These are phyloP conservation scores for Heterodera carotae DNA, from an alignment of 1,140 invertebrate genomes.

Conservation along the genomic window DNA sequence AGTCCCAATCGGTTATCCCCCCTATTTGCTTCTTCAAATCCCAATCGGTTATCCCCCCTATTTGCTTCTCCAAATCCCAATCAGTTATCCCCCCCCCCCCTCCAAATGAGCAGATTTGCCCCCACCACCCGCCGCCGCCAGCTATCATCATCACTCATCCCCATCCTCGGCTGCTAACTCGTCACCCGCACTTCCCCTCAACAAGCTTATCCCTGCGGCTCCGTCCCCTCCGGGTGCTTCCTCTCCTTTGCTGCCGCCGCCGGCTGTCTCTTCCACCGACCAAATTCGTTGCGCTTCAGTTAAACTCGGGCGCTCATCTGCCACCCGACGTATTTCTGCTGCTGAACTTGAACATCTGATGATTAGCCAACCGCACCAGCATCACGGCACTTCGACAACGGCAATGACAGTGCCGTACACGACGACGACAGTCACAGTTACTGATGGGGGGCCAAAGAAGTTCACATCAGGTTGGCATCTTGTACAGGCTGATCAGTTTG, in stretches of 20 bases:
- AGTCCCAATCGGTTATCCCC: too few species aligned
- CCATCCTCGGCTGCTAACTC: neutral
- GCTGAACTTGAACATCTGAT: conserved; percentile 86
- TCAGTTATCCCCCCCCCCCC: too few species aligned
- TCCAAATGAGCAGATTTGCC: conserved; percentile 21
- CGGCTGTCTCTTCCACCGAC: conserved; percentile 20
- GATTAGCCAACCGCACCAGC: conserved; percentile 72
- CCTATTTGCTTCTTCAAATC: too few species aligned
- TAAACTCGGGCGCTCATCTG: conserved; percentile 74
- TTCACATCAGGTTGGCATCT: conserved; percentile 75
- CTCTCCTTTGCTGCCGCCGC: neutral
- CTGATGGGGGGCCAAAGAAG: conserved; percentile 70
- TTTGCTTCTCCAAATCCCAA: too few species aligned
- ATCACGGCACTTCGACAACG: conserved; percentile 50
- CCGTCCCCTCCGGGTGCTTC: neutral
- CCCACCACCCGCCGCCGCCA: conserved; percentile 1
- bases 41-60: too few species aligned
- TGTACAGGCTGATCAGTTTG: neutral
- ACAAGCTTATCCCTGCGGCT: neutral
- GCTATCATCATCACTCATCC: neutral
- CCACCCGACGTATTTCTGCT: conserved; percentile 81
- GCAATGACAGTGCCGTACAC: conserved; percentile 24
- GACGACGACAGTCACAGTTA: conserved; percentile 18
- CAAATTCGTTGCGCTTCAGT: conserved; percentile 74
- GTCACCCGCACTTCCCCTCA: neutral